Evolutionary conservation across 2,797 vertebrate genomes (phyloP), one percentile per base, ranked within the genome.

Genomic region (Pseudotriccus pelzelni): DNA sequence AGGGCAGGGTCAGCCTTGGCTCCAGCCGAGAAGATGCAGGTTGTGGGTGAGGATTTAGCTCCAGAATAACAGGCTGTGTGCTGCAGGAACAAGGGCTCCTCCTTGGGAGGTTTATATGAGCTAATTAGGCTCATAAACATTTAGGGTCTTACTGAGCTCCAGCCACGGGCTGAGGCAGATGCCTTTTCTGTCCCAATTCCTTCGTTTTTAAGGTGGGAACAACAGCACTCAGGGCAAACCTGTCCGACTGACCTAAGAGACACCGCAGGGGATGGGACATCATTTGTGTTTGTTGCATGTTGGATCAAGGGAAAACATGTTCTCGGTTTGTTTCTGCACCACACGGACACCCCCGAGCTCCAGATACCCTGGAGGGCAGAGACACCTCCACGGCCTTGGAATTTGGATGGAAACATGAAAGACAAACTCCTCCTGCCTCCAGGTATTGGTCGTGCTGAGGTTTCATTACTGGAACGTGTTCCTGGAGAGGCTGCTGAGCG

Each of bases 121-220:
- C 64, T 91, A 87, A 93, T 93, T 73, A 73, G 37, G 74, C 77
- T 80, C 87, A 39, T 94, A 95, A 95, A 93, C 50, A 56, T 93
- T 89, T 91, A 84, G 77, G 50, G 69, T 30, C 87, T 64, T 36
- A 17, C 6, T 37, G 87, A 87, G 80, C 75, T 84, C 70, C 36
- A 87, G 90, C 73, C 81, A 50, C 73, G 55, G 81, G 77, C 87
- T 63, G n/a, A 76, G 69, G 50, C 39, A 53, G 63, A 82, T 20
- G 58, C 27, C 41, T 94, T 90, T 83, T 55, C 63, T 72, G 7
- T 52, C 19, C 36, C 39, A 8, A 20, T 63, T 53, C 30, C 43
- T 66, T 81, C 25, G 4, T 53, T n/a, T 75, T 12, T 13, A 27
- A 70, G 36, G 36, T 10, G 34, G 25, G 17, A 49, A 77, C 32